Evolutionary conservation across 2,113 vertebrate genomes (phyloP), one percentile per base, ranked within the genome.

Genomic region (Rhabdomys dilectus): DNA sequence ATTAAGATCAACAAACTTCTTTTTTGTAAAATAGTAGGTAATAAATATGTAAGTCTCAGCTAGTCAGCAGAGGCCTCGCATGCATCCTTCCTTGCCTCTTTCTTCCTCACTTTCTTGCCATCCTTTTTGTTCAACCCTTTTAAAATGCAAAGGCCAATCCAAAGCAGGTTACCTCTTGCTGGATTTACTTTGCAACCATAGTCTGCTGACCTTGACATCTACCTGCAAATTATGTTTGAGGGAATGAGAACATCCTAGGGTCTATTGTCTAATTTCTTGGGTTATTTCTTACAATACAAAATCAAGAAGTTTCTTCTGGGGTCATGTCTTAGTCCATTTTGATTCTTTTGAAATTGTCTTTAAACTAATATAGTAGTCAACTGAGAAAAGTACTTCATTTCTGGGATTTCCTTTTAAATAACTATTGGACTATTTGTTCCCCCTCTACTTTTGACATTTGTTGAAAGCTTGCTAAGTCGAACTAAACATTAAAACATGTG

Each of bases 401-500:
- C 66, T 88, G 80, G 60, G 78, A 80, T 92, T 93, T 97, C 17
- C 5, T 94, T 96, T 91, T 70, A 85, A 64, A 16, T 3, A 78
- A 73, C 88, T 91, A 75, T 68, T 85, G 56, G 66, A 15, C 70
- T 96, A 70, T 93, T 94, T 48, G 48, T 82, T 42, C 62, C 11
- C 15, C 75, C 17, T 16, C 0, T 42, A 39, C 73, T 95, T 93
- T 66, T 93, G 62, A 87, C 48, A 94, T 29, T 70, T 91, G 89
- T 48, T 5, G 13, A 97, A 92, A 42, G 15, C 42, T 93, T 31
- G 60, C 56, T 21, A 96, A 56, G 56, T 73, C 91, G 88, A 97
- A 31, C 29, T 88, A 97, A 98, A 95, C 9, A 90, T 88, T 90
- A 93, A 66, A 87, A 88, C n/a, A 85, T 96, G 34, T 93, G 84